Evolutionary conservation across 1,140 invertebrate species (phyloP).

Genomic region (Drosophila oshimai): DNA sequence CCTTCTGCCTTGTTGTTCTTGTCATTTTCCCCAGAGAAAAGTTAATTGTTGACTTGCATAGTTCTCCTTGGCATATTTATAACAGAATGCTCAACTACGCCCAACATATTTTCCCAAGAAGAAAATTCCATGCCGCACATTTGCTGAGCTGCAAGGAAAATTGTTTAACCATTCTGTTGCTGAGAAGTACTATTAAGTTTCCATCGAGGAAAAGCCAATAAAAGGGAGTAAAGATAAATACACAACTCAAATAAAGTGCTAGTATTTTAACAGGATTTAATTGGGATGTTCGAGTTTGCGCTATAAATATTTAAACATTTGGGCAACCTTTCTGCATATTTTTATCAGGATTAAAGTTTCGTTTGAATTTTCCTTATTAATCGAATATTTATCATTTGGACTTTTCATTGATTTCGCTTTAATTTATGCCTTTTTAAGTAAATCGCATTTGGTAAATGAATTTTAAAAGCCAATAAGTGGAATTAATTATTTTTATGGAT

Average conservation of each 20-base stretch:
- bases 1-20: conserved; percentile 7
- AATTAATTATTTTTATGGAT: not conserved
- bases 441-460: not conserved
- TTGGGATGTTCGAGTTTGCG: conserved; percentile 13
- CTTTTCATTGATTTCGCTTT: not conserved
- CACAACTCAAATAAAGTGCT: conserved; percentile 9
- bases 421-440: not conserved
- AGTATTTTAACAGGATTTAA: conserved; percentile 37
- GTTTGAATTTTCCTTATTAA: conserved; percentile 7
- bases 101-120: conserved; percentile 20
- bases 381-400: not conserved
- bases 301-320: conserved; percentile 47
- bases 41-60: conserved; percentile 64
- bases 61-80: conserved; percentile 59
- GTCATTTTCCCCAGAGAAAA: conserved; percentile 18
- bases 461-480: not conserved
- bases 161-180: conserved; percentile 23
- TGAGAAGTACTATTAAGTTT: conserved; percentile 17
- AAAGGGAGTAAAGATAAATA: not conserved
- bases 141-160: conserved; percentile 17
- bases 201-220: not conserved
- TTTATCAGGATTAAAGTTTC: not conserved
- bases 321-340: conserved; percentile 18
- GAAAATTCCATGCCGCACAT: too few species aligned
- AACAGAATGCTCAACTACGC: conserved; percentile 32